phyloP scores from a whole-genome alignment of 2,888 invertebrate species.

The Nomada ruficornis region DNA sequence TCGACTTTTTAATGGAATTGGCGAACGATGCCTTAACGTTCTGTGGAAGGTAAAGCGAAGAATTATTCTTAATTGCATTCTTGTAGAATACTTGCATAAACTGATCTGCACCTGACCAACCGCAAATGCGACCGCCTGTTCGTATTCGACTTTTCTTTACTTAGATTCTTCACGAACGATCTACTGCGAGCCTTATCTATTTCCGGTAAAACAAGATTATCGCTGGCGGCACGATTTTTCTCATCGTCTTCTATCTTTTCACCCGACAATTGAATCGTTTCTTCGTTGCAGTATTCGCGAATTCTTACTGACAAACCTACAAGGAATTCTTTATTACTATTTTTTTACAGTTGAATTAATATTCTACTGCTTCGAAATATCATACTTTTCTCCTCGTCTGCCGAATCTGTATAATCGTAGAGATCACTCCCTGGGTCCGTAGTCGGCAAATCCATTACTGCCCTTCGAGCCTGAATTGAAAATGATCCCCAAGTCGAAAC shows the following conservation, averaged over 20 bases:
- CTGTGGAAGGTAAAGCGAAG: conserved; percentile 58
- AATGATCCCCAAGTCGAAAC: not conserved
- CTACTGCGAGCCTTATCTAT: conserved; percentile 76
- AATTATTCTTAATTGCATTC: not conserved
- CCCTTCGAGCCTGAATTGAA: conserved; percentile 77
- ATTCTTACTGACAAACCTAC: conserved; percentile 23
- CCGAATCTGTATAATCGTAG: conserved; percentile 84
- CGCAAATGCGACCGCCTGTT: conserved; percentile 69
- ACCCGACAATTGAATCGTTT: not conserved
- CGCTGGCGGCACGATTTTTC: conserved; percentile 13
- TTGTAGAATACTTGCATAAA: not conserved
- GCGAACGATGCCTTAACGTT: conserved; percentile 75
- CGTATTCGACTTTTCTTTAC: conserved; percentile 60
- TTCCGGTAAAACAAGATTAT: conserved; percentile 71
- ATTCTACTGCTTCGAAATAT: not conserved
- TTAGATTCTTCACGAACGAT: conserved; percentile 72
- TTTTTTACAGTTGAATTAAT: not conserved
- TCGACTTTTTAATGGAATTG: conserved; percentile 68
- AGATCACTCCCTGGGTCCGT: conserved; percentile 89
- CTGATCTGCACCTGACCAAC: conserved; percentile 68
- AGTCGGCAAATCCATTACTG: conserved; percentile 86
- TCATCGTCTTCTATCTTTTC: conserved; percentile 16
- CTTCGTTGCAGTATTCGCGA: not conserved
- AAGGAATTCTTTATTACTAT: not conserved
- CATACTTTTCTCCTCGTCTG: conserved; percentile 85